These are phyloP conservation scores for Ectropis grisescens DNA, from an alignment of 1,140 invertebrate genomes.

Conservation along the genomic window DNA sequence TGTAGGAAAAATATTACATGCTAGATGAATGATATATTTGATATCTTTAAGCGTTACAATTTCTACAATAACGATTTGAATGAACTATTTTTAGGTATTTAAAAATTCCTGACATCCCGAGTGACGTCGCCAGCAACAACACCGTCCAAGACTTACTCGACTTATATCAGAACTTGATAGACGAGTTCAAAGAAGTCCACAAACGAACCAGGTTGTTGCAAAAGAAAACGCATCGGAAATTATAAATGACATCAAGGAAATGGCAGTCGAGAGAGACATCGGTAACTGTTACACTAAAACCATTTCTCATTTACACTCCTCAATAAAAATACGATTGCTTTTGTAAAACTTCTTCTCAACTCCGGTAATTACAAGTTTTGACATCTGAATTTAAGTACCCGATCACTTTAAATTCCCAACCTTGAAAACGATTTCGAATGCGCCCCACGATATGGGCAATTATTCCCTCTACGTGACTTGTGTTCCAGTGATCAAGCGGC, in stretches of 20 bases:
- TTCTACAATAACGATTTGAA: too few species aligned
- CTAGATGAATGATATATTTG: too few species aligned
- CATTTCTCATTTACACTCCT: background rate
- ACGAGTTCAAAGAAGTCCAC: slow-evolving; percentile 86
- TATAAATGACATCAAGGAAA: slow-evolving; percentile 83
- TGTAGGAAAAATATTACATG: too few species aligned
- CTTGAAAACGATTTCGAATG: too few species aligned
- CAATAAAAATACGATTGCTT: slow-evolving; percentile 3
- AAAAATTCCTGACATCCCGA: slow-evolving; percentile 81
- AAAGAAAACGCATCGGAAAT: slow-evolving; percentile 76
- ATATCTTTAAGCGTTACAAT: too few species aligned
- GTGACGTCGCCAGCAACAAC: slow-evolving; percentile 83
- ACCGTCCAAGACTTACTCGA: slow-evolving; percentile 80
- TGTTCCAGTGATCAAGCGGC: slow-evolving; percentile 76
- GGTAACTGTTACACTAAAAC: slow-evolving; percentile 34
- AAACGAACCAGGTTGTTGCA: slow-evolving; percentile 77
- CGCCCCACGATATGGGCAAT: too few species aligned
- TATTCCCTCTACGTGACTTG: slow-evolving; percentile 2
- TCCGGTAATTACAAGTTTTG: slow-evolving; percentile 12
- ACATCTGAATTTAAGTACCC: slow-evolving; percentile 3
- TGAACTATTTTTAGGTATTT: slow-evolving; percentile 47
- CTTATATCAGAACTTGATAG: slow-evolving; percentile 83
- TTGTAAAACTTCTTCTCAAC: slow-evolving; percentile 6
- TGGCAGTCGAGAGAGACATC: slow-evolving; percentile 90
- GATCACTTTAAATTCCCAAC: too few species aligned